Percentiles rank a stretch among this genome's conserved stretches.
These are phyloP conservation scores for Furcula furcula DNA, from an alignment of 2,888 invertebrate species.

Conservation along the genomic window DNA sequence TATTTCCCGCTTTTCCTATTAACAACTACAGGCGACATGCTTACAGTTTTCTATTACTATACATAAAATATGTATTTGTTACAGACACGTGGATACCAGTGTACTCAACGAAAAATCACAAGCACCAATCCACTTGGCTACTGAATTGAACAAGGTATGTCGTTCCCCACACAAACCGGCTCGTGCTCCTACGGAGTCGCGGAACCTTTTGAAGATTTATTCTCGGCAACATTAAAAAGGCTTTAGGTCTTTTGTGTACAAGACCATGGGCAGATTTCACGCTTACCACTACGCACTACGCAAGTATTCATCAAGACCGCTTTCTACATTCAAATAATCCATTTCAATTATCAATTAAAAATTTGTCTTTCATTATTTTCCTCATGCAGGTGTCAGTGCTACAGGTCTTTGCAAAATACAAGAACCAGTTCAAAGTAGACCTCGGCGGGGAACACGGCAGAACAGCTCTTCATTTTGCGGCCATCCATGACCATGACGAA, in stretches of 20 bases:
- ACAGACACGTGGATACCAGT: conserved; percentile 85
- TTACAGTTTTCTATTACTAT: no score
- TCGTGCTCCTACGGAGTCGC: no score
- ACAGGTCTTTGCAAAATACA: conserved; percentile 85
- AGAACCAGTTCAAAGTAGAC: conserved; percentile 86
- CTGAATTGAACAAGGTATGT: conserved; percentile 85
- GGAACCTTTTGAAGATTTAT: no score
- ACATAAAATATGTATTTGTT: no score
- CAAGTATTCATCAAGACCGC: no score
- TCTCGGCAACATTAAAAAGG: not conserved
- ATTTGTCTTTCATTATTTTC: conserved; percentile 1
- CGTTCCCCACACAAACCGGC: no score
- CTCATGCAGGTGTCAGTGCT: conserved; percentile 84
- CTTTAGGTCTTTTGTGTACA: not conserved
- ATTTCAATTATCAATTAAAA: no score
- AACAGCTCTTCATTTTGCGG: conserved; percentile 92
- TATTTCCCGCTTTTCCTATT: no score
- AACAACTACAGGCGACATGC: no score
- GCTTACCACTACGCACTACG: no score
- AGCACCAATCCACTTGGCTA: conserved; percentile 90
- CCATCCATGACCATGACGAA: conserved; percentile 91
- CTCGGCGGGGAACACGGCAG: conserved; percentile 90
- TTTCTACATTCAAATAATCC: no score
- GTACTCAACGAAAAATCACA: conserved; percentile 89
- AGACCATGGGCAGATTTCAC: no score